phyloP scores from a whole-genome alignment of 2,888 invertebrate species.

The Athetis lepigone region DNA sequence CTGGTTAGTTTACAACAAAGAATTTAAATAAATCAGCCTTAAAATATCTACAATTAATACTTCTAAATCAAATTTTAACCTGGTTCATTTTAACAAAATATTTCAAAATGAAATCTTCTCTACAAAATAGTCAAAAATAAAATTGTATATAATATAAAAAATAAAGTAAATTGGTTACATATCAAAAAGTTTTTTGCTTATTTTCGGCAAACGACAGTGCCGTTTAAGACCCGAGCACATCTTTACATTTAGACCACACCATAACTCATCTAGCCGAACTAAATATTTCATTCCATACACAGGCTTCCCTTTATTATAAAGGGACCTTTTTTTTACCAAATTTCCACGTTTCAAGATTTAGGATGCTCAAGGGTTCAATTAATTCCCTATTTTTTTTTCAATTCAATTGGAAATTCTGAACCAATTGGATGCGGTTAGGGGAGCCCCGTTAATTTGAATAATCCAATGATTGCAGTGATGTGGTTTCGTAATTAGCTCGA shows the following conservation, averaged over 20 bases:
- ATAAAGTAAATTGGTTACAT: no score
- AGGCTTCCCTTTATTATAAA: slow-evolving; percentile 37
- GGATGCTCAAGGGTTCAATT: slow-evolving; percentile 48
- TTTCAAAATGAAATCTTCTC: no score
- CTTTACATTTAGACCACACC: slow-evolving; percentile 38
- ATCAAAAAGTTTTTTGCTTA: no score
- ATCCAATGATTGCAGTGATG: slow-evolving; percentile 60
- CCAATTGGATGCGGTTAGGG: slow-evolving; percentile 62
- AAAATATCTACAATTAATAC: no score
- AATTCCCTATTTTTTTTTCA: slow-evolving; percentile 59
- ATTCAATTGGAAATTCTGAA: slow-evolving; percentile 52
- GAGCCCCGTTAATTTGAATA: slow-evolving; percentile 62
- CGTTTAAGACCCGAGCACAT: no score
- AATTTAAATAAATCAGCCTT: no score
- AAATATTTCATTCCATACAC: slow-evolving; percentile 58
- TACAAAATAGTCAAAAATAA: no score
- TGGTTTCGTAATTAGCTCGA: slow-evolving; percentile 60
- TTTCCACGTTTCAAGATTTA: slow-evolving; percentile 42
- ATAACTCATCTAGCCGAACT: slow-evolving; percentile 56
- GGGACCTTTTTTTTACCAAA: slow-evolving; percentile 43
- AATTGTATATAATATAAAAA: no score
- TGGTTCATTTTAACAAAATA: no score
- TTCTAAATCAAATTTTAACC: no score
- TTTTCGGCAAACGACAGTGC: no score
- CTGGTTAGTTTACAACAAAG: no score